These are phyloP conservation scores for Dicrurus megarhynchus DNA, from an alignment of 2,113 vertebrate genomes.

Conservation along the genomic window DNA sequence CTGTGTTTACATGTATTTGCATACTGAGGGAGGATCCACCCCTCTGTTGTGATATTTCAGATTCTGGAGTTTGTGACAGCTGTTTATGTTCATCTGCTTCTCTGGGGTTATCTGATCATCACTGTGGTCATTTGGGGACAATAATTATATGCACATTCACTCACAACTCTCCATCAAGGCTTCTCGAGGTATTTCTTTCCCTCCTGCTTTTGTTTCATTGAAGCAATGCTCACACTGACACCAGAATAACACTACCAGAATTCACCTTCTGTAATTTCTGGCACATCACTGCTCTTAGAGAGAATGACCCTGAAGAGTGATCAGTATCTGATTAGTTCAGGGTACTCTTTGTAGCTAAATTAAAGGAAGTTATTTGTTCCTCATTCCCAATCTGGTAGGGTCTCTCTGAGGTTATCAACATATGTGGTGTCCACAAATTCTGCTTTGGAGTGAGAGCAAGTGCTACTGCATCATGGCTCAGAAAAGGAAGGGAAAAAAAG, in stretches of 20 bases:
- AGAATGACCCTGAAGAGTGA: not conserved
- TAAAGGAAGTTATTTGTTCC: not conserved
- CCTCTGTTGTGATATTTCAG: not conserved
- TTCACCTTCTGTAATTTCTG: not conserved
- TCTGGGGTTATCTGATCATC: not conserved
- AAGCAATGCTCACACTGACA: not conserved
- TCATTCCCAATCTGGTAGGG: not conserved
- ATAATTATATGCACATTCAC: not conserved
- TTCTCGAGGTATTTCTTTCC: not conserved
- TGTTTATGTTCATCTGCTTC: not conserved
- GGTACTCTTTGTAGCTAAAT: not conserved
- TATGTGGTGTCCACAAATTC: not conserved
- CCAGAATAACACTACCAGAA: not conserved
- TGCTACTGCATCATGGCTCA: not conserved
- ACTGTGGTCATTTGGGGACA: not conserved
- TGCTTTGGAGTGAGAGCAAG: not conserved
- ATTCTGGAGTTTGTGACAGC: not conserved
- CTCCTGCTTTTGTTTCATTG: not conserved
- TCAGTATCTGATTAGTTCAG: not conserved
- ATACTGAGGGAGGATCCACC: not conserved
- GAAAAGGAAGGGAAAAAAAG: not conserved
- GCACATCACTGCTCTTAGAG: not conserved
- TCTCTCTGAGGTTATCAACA: not conserved
- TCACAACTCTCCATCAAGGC: not conserved
- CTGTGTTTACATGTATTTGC: not conserved